These are phyloP conservation scores for Spodoptera frugiperda DNA, from an alignment of 1,140 invertebrate genomes.

Conservation along the genomic window DNA sequence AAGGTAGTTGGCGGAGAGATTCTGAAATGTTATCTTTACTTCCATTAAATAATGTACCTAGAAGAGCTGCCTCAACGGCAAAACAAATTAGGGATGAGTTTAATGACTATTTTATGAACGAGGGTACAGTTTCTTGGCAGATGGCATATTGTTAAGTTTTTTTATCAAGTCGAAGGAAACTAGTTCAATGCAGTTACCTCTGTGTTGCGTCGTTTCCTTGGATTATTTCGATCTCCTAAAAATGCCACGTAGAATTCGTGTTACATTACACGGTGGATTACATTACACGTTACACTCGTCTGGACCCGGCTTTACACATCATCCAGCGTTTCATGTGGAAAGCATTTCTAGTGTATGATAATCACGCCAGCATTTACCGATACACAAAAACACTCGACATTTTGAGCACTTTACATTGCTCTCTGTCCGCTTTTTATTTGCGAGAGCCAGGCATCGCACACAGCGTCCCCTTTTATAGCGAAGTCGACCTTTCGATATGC, in stretches of 20 bases:
- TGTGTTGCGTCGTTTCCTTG: no score
- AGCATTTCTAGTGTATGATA: no score
- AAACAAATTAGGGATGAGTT: constrained; percentile 29
- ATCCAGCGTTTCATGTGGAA: no score
- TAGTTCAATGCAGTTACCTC: no score
- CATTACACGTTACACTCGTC: constrained; percentile 39
- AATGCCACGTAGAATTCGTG: constrained; percentile 48
- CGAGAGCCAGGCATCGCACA: constrained; percentile 5
- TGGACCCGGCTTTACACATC: constrained; percentile 43
- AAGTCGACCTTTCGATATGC: neutral
- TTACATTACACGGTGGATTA: constrained; percentile 32
- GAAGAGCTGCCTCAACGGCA: constrained; percentile 22
- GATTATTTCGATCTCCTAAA: no score
- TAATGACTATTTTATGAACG: constrained; percentile 31
- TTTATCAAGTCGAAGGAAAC: no score
- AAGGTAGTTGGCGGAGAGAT: constrained; percentile 30
- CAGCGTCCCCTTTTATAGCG: constrained; percentile 8
- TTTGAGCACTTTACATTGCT: constrained; percentile 8
- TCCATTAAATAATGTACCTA: constrained; percentile 29
- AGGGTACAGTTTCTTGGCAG: constrained; percentile 19
- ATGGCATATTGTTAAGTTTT: no score
- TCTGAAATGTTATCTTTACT: constrained; percentile 22
- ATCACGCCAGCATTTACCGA: constrained; percentile 2
- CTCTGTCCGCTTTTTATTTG: constrained; percentile 4
- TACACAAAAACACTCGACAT: neutral